Evolutionary conservation across 1,140 invertebrate genomes (phyloP), one percentile per base, ranked within the genome.

Genomic region (Neotoxoptera formosana): DNA sequence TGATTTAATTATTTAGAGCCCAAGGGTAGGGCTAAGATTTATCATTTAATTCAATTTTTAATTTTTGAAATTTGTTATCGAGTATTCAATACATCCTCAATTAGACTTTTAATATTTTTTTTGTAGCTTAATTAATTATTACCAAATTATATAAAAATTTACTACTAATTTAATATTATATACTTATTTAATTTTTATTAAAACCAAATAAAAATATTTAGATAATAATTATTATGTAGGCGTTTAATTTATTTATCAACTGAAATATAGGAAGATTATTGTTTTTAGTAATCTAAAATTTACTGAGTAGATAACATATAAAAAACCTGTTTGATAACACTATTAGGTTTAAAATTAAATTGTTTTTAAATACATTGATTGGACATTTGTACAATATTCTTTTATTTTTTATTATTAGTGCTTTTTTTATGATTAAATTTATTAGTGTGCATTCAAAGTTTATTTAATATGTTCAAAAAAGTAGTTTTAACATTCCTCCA

Each of bases 401-500:
- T 34, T 36, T 30, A 41, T 56, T 60, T 90, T 45, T 90, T 90
- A 90, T 30, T 90, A 90, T 67, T 67, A 90, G 47, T 90, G 45
- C 45, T 90, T 41, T 89, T 48, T 34, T 67, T 30, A 30, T 1
- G 21, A 45, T 90, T 45, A 60, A 60, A 90, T 60, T 25, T 67
- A 23, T 45, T 67, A n/a, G 53, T 67, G 7, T 6, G 36, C 89
- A 67, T 90, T 90, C 60, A 41, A 90, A 90, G 53, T 67, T 90
- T 90, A 34, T 90, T 60, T 20, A 30, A 60, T 90, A 48, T 90
- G 7, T 30, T 41, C 60, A 41, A 23, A 90, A 14, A 25, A 60
- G 0, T 23, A 45, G 36, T 67, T 67, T 7, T 90, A 90, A 90
- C 89, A 90, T 90, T 90, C 89, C 89, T 60, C 36, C 17, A 45